Base-by-base conservation (phyloP, 2,797 vertebrate genomes). In the Gobionotothen gibberifrons region DNA sequence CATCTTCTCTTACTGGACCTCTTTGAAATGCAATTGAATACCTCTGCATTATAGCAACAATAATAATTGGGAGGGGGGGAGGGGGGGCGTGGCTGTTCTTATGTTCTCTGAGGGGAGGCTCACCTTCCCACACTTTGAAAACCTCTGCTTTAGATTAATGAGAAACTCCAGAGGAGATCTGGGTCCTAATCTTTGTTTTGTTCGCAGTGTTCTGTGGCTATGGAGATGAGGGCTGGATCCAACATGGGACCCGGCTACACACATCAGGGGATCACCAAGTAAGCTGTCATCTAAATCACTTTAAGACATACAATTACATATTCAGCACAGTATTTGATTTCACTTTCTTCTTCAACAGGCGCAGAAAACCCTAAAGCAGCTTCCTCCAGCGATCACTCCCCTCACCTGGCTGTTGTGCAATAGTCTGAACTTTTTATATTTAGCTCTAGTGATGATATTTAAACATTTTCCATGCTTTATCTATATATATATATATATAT, bases 161-260 rank as follows among this genome's bases (percentile, higher is more conserved):
- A 29, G 1, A 19, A 39, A 22, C 19, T 46, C 65, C 1, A 4
- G 17, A 29, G 6, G 29, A 46, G 9, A 57, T 40, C 48, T 54
- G 36, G 14, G 5, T 58, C 29, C 9, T 4, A 48, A 65, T 51
- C 9, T 47, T 4, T 65, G 2, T 17, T 74, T 69, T 77, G 19
- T 78, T 29, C 22, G 0, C 90, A 99, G 98, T 99, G 98, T 51
- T 96, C 97, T 0, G 91, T 97, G 77, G 97, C 96, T 6, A 26
- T 99, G 86, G 97, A 96, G 91, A 99, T 98, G 97, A 96, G 88
- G 82, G 96, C 97, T 1, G 97, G 98, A n/a, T 97, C 97, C 16
- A 95, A 94, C 14, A 87, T 98, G 74, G 97, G 96, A 40, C 96
- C 97, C 10, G 95, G 96, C 5, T 95, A 93, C 39, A 93, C 97